phyloP scores from a whole-genome alignment of 2,888 invertebrate species.

The Rotaria macrura region DNA sequence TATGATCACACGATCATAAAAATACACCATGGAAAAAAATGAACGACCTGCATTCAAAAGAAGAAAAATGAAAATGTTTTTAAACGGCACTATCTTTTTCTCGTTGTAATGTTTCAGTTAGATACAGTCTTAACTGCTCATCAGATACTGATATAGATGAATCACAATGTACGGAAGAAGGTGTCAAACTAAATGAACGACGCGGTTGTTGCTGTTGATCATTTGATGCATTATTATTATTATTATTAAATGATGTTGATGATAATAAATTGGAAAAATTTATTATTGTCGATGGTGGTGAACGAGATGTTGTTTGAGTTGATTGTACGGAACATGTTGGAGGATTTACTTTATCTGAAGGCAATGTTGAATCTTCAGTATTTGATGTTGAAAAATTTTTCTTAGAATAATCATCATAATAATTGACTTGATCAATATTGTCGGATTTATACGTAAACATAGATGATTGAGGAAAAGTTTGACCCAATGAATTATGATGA shows the following conservation, averaged over 20 bases:
- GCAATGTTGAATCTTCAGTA: background rate
- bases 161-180: background rate
- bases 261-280: background rate
- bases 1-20: too few relatives aligned
- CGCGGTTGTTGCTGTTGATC: background rate
- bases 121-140: background rate
- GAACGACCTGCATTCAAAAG: background rate
- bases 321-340: background rate
- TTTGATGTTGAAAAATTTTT: background rate
- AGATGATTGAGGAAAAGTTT: background rate
- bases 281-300: background rate
- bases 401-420: background rate
- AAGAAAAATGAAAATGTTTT: background rate
- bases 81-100: conserved; percentile 17
- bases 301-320: background rate
- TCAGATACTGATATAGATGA: background rate
- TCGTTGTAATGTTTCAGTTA: conserved; percentile 20
- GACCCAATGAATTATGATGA: background rate
- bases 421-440: background rate
- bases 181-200: background rate
- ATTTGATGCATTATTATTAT: background rate
- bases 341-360: background rate
- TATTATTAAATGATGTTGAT: background rate
- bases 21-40: background rate
- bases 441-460: background rate